Evolutionary conservation across 1,140 invertebrate species (phyloP).

Genomic region (Antheraea mylitta): DNA sequence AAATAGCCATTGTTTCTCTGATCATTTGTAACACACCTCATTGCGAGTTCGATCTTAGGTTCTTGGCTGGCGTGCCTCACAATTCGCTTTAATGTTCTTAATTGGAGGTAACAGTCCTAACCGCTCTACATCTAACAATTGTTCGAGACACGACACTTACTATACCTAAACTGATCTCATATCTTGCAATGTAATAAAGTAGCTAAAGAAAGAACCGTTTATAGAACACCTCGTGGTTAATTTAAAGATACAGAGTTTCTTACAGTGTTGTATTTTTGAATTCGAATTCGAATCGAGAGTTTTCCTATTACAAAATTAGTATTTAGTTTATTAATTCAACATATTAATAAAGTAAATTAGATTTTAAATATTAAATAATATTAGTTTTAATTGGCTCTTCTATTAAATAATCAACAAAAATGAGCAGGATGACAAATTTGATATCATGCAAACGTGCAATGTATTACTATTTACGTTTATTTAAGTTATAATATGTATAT

Average conservation of each 20-base stretch:
- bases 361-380: too few relatives aligned
- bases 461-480: too few relatives aligned
- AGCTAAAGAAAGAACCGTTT: not conserved
- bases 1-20: conserved; percentile 50
- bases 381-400: too few relatives aligned
- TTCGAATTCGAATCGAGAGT: too few relatives aligned
- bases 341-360: too few relatives aligned
- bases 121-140: conserved; percentile 55
- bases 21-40: conserved; percentile 34
- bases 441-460: too few relatives aligned
- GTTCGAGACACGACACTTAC: conserved; percentile 63
- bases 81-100: conserved; percentile 61
- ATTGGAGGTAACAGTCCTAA: conserved; percentile 55
- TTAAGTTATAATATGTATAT: too few relatives aligned
- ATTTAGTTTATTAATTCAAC: too few relatives aligned
- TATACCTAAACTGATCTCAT: conserved; percentile 60
- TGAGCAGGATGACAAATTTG: too few relatives aligned
- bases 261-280: too few relatives aligned
- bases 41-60: conserved; percentile 28
- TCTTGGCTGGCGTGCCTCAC: conserved; percentile 40
- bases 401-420: too few relatives aligned
- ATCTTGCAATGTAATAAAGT: conserved; percentile 45
- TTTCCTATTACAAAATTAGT: too few relatives aligned
- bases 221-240: not conserved
- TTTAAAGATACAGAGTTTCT: not conserved